These are phyloP conservation scores for Trissolcus basalis DNA, from an alignment of 1,140 invertebrate species.

Conservation along the genomic window DNA sequence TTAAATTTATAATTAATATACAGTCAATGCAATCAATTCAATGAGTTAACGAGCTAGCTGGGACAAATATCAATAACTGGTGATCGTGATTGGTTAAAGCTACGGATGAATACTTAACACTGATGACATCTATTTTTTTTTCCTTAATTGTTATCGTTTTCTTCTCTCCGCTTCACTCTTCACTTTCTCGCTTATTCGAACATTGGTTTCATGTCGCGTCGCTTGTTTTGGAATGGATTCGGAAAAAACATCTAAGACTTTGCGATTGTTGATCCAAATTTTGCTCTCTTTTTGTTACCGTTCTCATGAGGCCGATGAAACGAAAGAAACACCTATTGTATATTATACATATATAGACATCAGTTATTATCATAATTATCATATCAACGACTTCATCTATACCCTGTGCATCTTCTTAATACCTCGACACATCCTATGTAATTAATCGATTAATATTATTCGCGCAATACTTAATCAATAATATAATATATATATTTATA, in stretches of 20 bases:
- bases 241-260: constrained; percentile 69
- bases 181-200: constrained; percentile 34
- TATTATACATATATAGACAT: constrained; percentile 74
- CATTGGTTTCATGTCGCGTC: constrained; percentile 44
- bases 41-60: constrained; percentile 57
- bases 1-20: constrained; percentile 59
- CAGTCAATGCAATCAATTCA: constrained; percentile 58
- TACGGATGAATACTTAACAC: constrained; percentile 66
- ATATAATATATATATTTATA: constrained; percentile 63
- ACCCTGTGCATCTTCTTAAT: constrained; percentile 76
- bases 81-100: constrained; percentile 58
- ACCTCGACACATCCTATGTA: constrained; percentile 73
- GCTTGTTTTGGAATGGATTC: constrained; percentile 65
- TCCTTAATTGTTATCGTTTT: constrained; percentile 23
- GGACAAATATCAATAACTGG: constrained; percentile 55
- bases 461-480: constrained; percentile 64
- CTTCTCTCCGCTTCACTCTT: constrained; percentile 32
- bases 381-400: constrained; percentile 76
- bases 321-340: constrained; percentile 74
- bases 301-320: constrained; percentile 72
- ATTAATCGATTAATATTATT: constrained; percentile 72
- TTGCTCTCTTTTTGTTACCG: constrained; percentile 41
- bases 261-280: constrained; percentile 47
- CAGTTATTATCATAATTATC: constrained; percentile 69
- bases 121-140: constrained; percentile 64